phyloP scores from a whole-genome alignment of 2,888 invertebrate genomes.

The Ditylenchus weischeri region DNA sequence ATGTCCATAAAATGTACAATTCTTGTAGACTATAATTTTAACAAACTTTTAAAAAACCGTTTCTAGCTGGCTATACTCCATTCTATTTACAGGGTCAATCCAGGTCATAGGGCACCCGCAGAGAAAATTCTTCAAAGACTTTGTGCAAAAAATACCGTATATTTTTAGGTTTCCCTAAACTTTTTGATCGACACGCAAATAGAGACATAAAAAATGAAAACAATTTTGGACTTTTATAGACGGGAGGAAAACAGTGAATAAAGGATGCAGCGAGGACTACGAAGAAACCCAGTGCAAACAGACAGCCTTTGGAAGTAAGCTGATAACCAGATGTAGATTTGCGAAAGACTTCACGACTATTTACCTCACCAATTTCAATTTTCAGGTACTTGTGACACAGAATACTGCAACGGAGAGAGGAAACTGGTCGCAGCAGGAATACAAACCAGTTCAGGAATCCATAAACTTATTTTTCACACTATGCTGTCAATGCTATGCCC shows the following conservation, averaged over 20 bases:
- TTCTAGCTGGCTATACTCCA: too few relatives aligned
- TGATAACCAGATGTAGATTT: conserved; percentile 27
- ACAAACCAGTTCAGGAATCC: conserved; percentile 10
- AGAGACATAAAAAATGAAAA: background rate
- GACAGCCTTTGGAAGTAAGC: conserved; percentile 33
- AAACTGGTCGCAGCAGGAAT: conserved; percentile 32
- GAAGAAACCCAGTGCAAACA: conserved; percentile 46
- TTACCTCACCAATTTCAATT: background rate
- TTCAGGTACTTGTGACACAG: conserved; percentile 26
- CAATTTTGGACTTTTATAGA: conserved; percentile 11
- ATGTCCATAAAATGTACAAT: too few relatives aligned
- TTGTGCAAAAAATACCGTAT: too few relatives aligned
- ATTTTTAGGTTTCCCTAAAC: too few relatives aligned
- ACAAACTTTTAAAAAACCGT: too few relatives aligned
- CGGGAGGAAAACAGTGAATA: conserved; percentile 50
- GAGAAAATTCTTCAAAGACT: too few relatives aligned
- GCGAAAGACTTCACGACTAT: background rate
- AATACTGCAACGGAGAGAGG: conserved; percentile 35
- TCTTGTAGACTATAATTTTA: too few relatives aligned
- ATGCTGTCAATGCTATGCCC: background rate
- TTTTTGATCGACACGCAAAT: too few relatives aligned
- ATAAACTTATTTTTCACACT: background rate
- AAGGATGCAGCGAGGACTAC: conserved; percentile 51
- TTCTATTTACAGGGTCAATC: too few relatives aligned
- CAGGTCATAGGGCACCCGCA: too few relatives aligned